These are phyloP conservation scores for Liopterus haemorrhoidalis DNA, from an alignment of 2,888 invertebrate species.

Conservation along the genomic window DNA sequence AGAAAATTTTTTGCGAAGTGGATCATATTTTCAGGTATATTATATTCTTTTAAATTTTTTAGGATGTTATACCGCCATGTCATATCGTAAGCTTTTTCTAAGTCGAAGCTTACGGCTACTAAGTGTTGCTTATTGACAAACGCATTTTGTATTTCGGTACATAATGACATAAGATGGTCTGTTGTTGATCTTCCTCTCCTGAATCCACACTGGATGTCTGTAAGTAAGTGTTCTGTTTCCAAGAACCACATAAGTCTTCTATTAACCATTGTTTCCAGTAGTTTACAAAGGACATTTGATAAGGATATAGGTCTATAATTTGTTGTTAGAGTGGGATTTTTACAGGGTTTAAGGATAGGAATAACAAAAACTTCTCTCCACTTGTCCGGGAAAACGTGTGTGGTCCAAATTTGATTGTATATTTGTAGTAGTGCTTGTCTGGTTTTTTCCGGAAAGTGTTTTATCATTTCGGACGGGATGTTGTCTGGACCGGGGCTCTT, in stretches of 20 bases:
- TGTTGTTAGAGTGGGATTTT: neutral
- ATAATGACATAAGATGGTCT: neutral
- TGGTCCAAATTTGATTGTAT: neutral
- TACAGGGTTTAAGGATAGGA: constrained; percentile 1
- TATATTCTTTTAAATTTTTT: neutral
- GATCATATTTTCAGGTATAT: neutral
- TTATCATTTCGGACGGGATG: neutral
- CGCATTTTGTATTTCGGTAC: neutral
- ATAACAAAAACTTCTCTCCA: neutral
- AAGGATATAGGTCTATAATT: constrained; percentile 14
- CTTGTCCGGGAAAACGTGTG: neutral
- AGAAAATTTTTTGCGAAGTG: constrained; percentile 5
- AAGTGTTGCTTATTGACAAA: constrained; percentile 4
- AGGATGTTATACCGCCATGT: constrained; percentile 5
- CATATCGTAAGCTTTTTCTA: constrained; percentile 11
- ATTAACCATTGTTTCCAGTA: constrained; percentile 12
- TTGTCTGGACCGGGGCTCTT: neutral
- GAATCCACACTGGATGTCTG: neutral
- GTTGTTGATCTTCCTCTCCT: neutral
- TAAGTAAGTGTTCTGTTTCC: neutral
- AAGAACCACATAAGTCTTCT: constrained; percentile 3
- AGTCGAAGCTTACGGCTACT: constrained; percentile 9
- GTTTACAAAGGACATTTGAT: constrained; percentile 2
- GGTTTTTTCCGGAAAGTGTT: neutral
- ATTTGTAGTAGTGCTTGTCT: neutral